These are phyloP conservation scores for Tragelaphus strepsiceros DNA, from an alignment of 2,113 vertebrate genomes.

Conservation along the genomic window DNA sequence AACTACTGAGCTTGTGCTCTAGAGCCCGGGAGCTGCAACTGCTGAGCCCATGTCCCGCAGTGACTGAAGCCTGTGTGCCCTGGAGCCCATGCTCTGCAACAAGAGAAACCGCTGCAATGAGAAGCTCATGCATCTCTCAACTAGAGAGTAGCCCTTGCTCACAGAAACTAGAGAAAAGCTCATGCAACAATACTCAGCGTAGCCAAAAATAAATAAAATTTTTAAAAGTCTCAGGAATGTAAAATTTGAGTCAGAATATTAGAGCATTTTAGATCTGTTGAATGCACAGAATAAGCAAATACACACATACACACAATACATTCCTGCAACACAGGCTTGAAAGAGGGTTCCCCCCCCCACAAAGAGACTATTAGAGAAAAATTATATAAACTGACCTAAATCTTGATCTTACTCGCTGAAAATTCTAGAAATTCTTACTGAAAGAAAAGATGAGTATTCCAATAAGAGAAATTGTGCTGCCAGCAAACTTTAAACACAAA, in stretches of 20 bases:
- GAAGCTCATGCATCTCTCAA: neutral
- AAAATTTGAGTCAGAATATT: neutral
- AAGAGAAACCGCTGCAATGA: neutral
- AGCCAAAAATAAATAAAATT: neutral
- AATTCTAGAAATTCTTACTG: neutral
- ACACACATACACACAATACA: neutral
- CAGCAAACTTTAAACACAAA: neutral
- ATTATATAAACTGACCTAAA: neutral
- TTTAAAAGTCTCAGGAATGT: neutral
- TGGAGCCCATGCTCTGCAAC: neutral
- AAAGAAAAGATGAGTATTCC: neutral
- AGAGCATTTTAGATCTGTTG: neutral
- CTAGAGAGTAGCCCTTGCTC: neutral
- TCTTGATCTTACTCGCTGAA: neutral
- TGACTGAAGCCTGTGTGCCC: neutral
- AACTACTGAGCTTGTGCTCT: neutral
- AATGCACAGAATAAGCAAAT: neutral
- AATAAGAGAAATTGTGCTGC: neutral
- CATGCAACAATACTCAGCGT: neutral
- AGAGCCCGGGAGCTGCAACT: neutral
- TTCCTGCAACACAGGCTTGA: neutral
- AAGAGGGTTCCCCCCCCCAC: neutral
- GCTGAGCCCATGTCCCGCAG: rapidly evolving
- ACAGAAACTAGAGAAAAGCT: neutral
- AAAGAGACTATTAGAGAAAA: neutral